Evolutionary conservation across 1,140 invertebrate genomes (phyloP), one percentile per base, ranked within the genome.

Genomic region (Maconellicoccus hirsutus): DNA sequence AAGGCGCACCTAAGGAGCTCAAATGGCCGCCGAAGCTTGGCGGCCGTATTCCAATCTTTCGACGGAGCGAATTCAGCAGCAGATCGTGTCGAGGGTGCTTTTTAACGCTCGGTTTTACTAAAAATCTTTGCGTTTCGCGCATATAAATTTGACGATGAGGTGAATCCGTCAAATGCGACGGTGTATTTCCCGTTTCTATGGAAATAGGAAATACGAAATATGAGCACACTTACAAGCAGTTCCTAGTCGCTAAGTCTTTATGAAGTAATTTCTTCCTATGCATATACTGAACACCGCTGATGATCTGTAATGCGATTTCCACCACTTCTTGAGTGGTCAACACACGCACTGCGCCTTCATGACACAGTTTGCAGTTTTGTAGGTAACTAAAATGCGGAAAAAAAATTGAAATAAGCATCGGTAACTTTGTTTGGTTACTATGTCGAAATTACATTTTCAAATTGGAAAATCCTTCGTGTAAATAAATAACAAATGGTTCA

Each of bases 231-330:
- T 86, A 92, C 86, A 91, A 84, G 80, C 92, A 95, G 81, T 96
- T 96, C 77, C 93, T 87, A 19, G 90, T 87, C 12, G 94, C 92
- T 63, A 98, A 83, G 79, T 98, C 95, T 79, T 90, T 90, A 78
- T 98, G 94, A 25, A 96, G 83, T 23, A 98, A 83, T 71, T 89
- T 86, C 75, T 93, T 89, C 16, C 91, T 87, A 77, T 98, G 95
- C 71, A 98, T 83, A 79, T 93, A 96, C 73, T 91, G 88, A 70
- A 97, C 81, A 0, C 91, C 95, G 75, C 90, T 85, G 27, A 91
- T 88, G 59, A 93, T 86, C 79, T 96, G 93, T 38, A 94, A 87
- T 22, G 90, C 92, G 79, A 97, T 87, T 76, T 93, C 90, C 0
- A 97, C 93, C 69, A 97, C 81, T 76, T 96, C 93, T 75, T 93